These are phyloP conservation scores for Drosophila atroscutellata DNA, from an alignment of 2,888 invertebrate genomes.

Conservation along the genomic window DNA sequence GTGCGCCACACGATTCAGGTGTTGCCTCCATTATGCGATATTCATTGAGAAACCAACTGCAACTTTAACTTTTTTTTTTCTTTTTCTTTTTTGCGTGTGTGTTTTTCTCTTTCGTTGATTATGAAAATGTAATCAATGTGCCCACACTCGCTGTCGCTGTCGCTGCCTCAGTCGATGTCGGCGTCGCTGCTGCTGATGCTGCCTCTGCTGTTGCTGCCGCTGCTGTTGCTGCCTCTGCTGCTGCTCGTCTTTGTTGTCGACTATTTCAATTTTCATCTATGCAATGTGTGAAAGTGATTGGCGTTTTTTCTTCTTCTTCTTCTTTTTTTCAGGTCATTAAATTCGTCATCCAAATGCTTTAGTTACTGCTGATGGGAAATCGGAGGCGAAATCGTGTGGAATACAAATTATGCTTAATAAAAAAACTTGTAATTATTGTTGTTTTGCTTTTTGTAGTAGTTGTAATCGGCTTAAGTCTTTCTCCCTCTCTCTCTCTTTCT, in stretches of 20 bases:
- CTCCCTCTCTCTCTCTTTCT: neutral
- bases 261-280: slow-evolving; percentile 73
- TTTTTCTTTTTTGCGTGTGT: slow-evolving; percentile 2
- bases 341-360: slow-evolving; percentile 67
- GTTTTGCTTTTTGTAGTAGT: slow-evolving; percentile 1
- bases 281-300: slow-evolving; percentile 76
- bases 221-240: slow-evolving; percentile 25
- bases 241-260: slow-evolving; percentile 62
- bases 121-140: slow-evolving; percentile 75
- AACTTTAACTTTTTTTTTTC: slow-evolving; percentile 20
- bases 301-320: slow-evolving; percentile 66
- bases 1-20: slow-evolving; percentile 73
- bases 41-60: slow-evolving; percentile 69
- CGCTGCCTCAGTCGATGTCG: slow-evolving; percentile 24
- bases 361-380: slow-evolving; percentile 17
- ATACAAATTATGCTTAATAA: slow-evolving; percentile 8
- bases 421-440: slow-evolving; percentile 19
- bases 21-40: slow-evolving; percentile 75
- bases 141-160: slow-evolving; percentile 51
- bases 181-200: slow-evolving; percentile 22
- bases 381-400: slow-evolving; percentile 9
- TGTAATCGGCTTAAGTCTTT: slow-evolving; percentile 42
- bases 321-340: slow-evolving; percentile 74
- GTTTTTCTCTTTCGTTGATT: slow-evolving; percentile 59
- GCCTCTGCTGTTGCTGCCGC: slow-evolving; percentile 20